phyloP scores from a whole-genome alignment of 2,113 vertebrate species.

The Heterotilapia buettikoferi region DNA sequence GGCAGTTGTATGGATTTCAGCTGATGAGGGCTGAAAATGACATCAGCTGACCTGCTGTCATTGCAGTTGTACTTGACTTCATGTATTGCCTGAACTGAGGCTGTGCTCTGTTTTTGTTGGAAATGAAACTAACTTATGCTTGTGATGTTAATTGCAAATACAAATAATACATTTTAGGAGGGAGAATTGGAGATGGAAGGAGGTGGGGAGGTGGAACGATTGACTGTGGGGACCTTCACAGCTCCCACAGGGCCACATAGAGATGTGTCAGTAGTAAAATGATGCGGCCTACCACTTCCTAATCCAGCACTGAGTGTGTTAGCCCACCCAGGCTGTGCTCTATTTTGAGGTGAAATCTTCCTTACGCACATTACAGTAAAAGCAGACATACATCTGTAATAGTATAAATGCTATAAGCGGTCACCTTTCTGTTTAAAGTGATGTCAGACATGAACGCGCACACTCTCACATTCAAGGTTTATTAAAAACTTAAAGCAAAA shows the following conservation, averaged over 20 bases:
- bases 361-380: neutral
- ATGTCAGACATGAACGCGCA: neutral
- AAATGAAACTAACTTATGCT: slow-evolving; percentile 18
- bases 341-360: neutral
- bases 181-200: neutral
- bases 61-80: neutral
- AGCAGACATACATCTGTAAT: slow-evolving; percentile 2
- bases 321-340: slow-evolving; percentile 78
- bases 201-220: neutral
- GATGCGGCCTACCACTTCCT: slow-evolving; percentile 88
- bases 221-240: slow-evolving; percentile 41
- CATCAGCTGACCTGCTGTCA: neutral
- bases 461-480: neutral
- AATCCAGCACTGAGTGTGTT: slow-evolving; percentile 72
- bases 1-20: neutral
- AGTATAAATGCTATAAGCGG: neutral
- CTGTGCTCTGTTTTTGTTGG: neutral
- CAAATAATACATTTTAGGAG: slow-evolving; percentile 4
- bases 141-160: slow-evolving; percentile 37
- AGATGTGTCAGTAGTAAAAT: slow-evolving; percentile 79
- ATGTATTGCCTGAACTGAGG: neutral
- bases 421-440: neutral
- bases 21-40: neutral
- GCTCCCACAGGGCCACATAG: slow-evolving; percentile 70
- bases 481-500: neutral